Conservation (phyloP, 2,797 vertebrate genomes). For the Lagodon rhomboides region DNA sequence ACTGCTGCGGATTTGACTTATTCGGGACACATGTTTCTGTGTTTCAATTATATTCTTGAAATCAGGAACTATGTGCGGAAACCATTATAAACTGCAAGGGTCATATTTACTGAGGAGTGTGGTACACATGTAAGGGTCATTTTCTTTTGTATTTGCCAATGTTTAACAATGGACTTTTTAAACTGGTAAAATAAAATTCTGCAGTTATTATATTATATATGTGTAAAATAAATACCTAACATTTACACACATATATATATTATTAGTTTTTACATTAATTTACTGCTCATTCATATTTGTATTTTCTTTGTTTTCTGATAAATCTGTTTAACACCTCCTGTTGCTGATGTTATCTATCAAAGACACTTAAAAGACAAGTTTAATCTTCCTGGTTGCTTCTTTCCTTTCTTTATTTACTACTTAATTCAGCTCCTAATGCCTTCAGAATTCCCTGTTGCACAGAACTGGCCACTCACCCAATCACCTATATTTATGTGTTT, state of each 20-base stretch:
- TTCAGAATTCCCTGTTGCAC: constrained; percentile 32
- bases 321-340: background rate
- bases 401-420: constrained; percentile 39
- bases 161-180: background rate
- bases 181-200: background rate
- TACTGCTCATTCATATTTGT: constrained; percentile 16
- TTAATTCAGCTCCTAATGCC: constrained; percentile 37
- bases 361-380: constrained; percentile 39
- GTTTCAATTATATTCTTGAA: background rate
- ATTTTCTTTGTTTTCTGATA: constrained; percentile 4
- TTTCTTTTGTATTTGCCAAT: background rate
- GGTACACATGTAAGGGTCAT: background rate
- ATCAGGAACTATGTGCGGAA: background rate
- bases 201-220: background rate
- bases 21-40: background rate
- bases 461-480: constrained; percentile 14
- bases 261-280: background rate
- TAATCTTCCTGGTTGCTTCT: constrained; percentile 30
- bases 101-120: background rate
- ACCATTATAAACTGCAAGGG: background rate
- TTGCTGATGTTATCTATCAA: constrained; percentile 27
- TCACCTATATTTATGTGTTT: constrained; percentile 41
- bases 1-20: constrained; percentile 4
- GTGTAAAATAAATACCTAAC: no score
- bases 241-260: no score